Conservation (phyloP, 2,113 vertebrate genomes). For the Sylvia atricapilla region DNA sequence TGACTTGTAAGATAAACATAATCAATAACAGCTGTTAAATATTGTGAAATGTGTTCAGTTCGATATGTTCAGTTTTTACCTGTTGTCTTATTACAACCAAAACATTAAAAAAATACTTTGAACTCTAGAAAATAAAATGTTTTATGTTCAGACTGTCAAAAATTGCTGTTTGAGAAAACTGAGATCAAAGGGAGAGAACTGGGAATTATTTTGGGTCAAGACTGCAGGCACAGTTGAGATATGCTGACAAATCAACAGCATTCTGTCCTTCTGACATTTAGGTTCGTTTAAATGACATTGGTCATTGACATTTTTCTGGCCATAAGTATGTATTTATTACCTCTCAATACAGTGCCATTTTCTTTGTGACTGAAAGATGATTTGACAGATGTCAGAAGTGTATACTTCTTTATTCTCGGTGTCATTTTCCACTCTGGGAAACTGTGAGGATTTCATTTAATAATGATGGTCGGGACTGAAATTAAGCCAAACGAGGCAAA, state of each 20-base stretch:
- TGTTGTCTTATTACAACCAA: neutral
- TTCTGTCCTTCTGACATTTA: neutral
- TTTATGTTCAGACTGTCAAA: neutral
- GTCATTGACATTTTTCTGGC: neutral
- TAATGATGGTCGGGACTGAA: neutral
- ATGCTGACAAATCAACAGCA: neutral
- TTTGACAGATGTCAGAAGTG: neutral
- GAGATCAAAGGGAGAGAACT: neutral
- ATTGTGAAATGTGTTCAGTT: neutral
- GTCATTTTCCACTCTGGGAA: neutral
- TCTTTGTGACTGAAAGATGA: neutral
- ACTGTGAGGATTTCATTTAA: neutral
- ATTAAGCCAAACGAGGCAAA: neutral
- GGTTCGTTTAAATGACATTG: neutral
- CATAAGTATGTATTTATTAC: neutral
- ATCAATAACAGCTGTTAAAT: neutral
- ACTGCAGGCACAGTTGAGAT: neutral
- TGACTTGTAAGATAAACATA: neutral
- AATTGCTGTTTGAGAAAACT: neutral
- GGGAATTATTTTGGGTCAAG: neutral
- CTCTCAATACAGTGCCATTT: neutral
- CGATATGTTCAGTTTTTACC: neutral
- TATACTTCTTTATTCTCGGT: neutral
- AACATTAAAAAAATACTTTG: neutral
- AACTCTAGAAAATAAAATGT: neutral